These are phyloP conservation scores for Rutilus rutilus DNA, from an alignment of 2,113 vertebrate genomes.

Conservation along the genomic window DNA sequence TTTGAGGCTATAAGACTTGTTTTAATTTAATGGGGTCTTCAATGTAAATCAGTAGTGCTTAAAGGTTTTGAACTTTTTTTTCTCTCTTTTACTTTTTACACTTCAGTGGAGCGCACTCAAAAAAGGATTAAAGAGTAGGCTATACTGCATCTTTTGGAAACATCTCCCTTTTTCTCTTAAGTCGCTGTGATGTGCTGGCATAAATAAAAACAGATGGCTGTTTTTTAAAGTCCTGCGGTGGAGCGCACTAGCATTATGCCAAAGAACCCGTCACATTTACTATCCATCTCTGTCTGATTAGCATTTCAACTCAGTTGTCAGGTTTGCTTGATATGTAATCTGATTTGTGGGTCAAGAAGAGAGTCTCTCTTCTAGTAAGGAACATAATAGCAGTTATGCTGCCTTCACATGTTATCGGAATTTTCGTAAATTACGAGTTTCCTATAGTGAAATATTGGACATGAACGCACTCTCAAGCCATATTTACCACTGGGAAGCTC, in stretches of 20 bases:
- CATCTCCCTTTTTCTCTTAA: conserved; percentile 67
- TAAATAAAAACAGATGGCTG: conserved; percentile 71
- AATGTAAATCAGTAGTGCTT: conserved; percentile 79
- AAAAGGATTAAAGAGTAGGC: conserved; percentile 86
- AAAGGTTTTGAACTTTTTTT: conserved; percentile 80
- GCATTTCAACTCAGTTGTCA: conserved; percentile 56
- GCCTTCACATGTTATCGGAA: no score
- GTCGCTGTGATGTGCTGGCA: conserved; percentile 68
- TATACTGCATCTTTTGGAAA: conserved; percentile 78
- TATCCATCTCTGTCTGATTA: conserved; percentile 66
- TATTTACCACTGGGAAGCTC: neutral
- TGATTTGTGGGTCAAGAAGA: conserved; percentile 26
- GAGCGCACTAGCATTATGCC: conserved; percentile 63
- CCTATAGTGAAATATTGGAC: no score
- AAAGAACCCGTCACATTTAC: conserved; percentile 66
- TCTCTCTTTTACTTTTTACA: conserved; percentile 84
- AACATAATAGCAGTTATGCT: neutral
- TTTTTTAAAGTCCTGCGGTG: conserved; percentile 49
- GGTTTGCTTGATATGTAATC: conserved; percentile 21
- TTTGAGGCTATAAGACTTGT: neutral
- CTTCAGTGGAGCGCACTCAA: conserved; percentile 81
- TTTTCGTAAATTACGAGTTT: no score
- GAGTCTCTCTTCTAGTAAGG: neutral
- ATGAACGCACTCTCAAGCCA: no score
- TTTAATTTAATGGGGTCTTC: conserved; percentile 69